These are phyloP conservation scores for Apamea sordens DNA, from an alignment of 2,888 invertebrate species.

Conservation along the genomic window DNA sequence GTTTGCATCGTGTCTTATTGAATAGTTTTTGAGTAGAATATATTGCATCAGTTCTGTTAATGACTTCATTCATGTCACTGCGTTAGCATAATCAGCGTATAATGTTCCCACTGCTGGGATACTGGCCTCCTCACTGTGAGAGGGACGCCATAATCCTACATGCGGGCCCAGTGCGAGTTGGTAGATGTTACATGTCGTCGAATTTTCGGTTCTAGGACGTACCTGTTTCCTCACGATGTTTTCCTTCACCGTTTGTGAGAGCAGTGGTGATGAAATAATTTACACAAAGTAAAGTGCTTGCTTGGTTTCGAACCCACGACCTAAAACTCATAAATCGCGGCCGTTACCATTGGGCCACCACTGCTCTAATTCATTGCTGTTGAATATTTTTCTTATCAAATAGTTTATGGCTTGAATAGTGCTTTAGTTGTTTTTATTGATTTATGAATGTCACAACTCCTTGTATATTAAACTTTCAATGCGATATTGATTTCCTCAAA, in stretches of 20 bases:
- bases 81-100: not conserved
- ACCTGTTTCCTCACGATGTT: not conserved
- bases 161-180: not conserved
- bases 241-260: not conserved
- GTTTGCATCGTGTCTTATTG: slow-evolving; percentile 35
- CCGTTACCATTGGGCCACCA: not conserved
- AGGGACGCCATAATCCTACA: not conserved
- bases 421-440: not conserved
- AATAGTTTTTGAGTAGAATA: slow-evolving; percentile 33
- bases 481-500: not conserved
- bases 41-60: slow-evolving; percentile 20
- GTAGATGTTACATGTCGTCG: not conserved
- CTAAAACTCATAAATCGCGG: not conserved
- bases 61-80: slow-evolving; percentile 37
- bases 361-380: not conserved
- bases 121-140: not conserved
- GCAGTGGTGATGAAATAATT: not conserved
- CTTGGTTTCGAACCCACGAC: not conserved
- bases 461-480: not conserved
- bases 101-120: not conserved
- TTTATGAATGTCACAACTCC: not conserved
- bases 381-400: not conserved
- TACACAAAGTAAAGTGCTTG: not conserved
- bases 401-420: not conserved
- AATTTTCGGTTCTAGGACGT: not conserved